Conservation (phyloP, 2,797 vertebrate species). For the Calcarius lapponicus region DNA sequence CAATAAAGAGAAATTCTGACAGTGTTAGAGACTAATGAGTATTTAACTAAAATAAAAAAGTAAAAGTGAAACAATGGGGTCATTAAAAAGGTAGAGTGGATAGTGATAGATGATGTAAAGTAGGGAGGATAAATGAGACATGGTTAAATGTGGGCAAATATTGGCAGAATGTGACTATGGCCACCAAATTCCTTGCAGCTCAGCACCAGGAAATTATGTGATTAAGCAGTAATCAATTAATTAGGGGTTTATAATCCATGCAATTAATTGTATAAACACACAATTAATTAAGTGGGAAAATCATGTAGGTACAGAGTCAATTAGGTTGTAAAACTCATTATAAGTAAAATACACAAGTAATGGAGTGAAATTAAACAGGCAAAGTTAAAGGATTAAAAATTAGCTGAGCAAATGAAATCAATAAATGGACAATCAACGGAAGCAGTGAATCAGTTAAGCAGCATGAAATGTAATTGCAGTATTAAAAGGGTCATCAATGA, state of each 20-base stretch:
- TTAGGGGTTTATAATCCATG: slow-evolving; percentile 7
- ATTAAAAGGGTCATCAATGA: slow-evolving; percentile 23
- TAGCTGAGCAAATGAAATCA: slow-evolving; percentile 42
- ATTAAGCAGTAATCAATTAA: slow-evolving; percentile 29
- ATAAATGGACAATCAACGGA: not conserved
- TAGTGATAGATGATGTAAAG: not conserved
- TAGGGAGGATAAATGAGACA: not conserved
- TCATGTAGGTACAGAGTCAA: not conserved
- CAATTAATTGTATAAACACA: slow-evolving; percentile 48
- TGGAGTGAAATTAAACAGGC: slow-evolving; percentile 29
- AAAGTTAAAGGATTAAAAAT: slow-evolving; percentile 52
- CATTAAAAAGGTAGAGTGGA: not conserved
- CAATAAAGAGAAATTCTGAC: not conserved
- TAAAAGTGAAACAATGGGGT: not conserved
- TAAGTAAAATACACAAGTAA: slow-evolving; percentile 15
- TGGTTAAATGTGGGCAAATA: not conserved
- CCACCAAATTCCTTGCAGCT: not conserved
- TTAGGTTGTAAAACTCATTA: slow-evolving; percentile 40
- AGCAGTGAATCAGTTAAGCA: not conserved
- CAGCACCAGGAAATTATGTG: not conserved
- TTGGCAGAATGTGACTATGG: not conserved
- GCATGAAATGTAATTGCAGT: slow-evolving; percentile 15
- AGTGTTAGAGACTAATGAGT: not conserved
- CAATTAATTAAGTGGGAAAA: slow-evolving; percentile 44
- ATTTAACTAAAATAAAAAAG: not conserved